These are phyloP conservation scores for Sebastolobus altivelis DNA, from an alignment of 2,797 vertebrate species.

Conservation along the genomic window DNA sequence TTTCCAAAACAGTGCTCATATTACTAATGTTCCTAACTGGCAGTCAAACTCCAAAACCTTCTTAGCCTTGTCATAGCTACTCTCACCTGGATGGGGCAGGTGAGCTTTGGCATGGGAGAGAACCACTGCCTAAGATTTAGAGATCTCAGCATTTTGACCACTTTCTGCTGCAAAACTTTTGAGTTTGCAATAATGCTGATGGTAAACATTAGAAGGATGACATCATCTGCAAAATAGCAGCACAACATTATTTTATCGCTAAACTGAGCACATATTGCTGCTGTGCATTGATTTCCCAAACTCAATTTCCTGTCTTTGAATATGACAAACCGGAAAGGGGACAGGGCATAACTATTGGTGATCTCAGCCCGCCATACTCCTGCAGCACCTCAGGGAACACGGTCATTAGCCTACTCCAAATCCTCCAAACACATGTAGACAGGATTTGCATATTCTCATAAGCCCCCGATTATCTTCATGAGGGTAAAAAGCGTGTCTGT, in stretches of 20 bases:
- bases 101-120: background rate
- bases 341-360: background rate
- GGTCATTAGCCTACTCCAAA: constrained; percentile 53
- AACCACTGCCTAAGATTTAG: background rate
- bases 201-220: background rate
- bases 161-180: background rate
- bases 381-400: constrained; percentile 33
- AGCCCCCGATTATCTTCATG: constrained; percentile 27
- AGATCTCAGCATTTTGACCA: background rate
- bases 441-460: constrained; percentile 50
- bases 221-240: constrained; percentile 6
- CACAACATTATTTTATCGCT: background rate
- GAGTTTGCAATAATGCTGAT: background rate
- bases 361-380: constrained; percentile 2
- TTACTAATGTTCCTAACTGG: background rate
- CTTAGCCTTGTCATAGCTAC: background rate
- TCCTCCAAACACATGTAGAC: constrained; percentile 49
- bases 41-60: background rate
- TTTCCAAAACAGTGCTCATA: background rate
- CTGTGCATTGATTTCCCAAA: constrained; percentile 19
- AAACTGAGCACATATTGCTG: constrained; percentile 1
- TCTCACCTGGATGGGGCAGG: constrained; percentile 2
- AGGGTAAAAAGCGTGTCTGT: constrained; percentile 18
- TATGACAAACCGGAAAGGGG: constrained; percentile 7
- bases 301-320: constrained; percentile 22